Conservation (phyloP, 2,797 vertebrate genomes). For the Propithecus perrieri region DNA sequence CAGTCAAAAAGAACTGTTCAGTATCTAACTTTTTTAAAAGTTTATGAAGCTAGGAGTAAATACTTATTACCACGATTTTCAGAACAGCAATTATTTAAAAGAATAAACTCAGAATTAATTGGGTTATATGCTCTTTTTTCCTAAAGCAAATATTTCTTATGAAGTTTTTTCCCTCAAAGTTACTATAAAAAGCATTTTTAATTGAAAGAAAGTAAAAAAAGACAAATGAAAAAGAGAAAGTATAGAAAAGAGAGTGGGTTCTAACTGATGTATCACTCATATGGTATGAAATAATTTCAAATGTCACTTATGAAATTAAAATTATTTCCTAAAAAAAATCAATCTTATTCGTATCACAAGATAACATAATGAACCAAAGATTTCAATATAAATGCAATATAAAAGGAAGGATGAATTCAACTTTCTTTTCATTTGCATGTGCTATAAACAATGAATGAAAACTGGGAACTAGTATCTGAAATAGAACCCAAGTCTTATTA, state of each 20-base stretch:
- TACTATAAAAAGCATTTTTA: not conserved
- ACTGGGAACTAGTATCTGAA: not conserved
- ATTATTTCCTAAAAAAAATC: not conserved
- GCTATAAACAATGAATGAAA: not conserved
- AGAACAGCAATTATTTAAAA: not conserved
- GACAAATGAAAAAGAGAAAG: not conserved
- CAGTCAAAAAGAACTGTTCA: not conserved
- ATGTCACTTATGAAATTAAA: not conserved
- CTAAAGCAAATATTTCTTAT: not conserved
- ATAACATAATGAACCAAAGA: not conserved
- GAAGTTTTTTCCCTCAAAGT: not conserved
- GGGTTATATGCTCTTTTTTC: not conserved
- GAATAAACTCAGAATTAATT: constrained; percentile 18
- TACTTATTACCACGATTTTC: not conserved
- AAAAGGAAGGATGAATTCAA: not conserved
- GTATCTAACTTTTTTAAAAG: not conserved
- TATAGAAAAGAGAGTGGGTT: not conserved
- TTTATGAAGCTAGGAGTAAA: not conserved
- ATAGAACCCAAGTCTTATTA: not conserved
- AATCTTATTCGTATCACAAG: not conserved
- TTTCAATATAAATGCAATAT: not conserved
- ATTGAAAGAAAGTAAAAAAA: not conserved
- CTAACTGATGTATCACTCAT: not conserved
- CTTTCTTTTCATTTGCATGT: not conserved
- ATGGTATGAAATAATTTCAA: not conserved